Base-by-base conservation (phyloP, 2,113 vertebrate species). In the Lontra canadensis region DNA sequence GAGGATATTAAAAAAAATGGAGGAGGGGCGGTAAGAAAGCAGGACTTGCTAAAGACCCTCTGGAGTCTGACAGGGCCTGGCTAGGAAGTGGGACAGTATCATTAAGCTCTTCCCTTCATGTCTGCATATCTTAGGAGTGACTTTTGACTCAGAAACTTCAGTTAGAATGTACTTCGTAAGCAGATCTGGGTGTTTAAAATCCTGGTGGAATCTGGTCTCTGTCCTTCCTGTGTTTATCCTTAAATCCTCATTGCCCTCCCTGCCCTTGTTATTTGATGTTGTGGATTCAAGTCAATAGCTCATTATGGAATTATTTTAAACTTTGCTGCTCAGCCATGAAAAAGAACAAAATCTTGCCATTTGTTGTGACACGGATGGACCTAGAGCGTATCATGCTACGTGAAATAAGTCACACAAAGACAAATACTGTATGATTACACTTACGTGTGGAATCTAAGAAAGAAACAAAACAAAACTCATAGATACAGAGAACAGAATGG, bases 131-230 rank as follows among this genome's bases (percentile, higher is more conserved):
- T 95, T 87, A 15, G 31, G 44, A 88, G 15, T 73, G 65, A 90
- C 44, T 90, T 76, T 84, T 95, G 84, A 71, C 88, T 93, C 36
- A 26, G 67, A 90, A 95, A 87, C 73, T 63, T 74, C 11, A 15
- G 76, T 95, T 73, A 82, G 80, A 88, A 36, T 23, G 17, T n/a
- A 29, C 55, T 96, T 94, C 76, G 67, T 71, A 96, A 94, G 84
- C 63, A 88, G 80, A 84, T 42, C 49, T 47, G 34, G 67, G n/a
- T 52, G 69, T 97, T 61, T 80, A 15, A 69, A 96, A 79, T 95
- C 73, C 44, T 76, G 18, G 49, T 78, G 36, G 44, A 29, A 1
- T 84, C 96, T 88, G 80, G 36, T 82, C 63, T 85, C 95, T 61
- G n/a, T 59, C 69, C 63, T 73, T 92, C 36, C 57, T 52, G 1